phyloP scores from a whole-genome alignment of 2,888 invertebrate genomes.

The Anodontia alba region DNA sequence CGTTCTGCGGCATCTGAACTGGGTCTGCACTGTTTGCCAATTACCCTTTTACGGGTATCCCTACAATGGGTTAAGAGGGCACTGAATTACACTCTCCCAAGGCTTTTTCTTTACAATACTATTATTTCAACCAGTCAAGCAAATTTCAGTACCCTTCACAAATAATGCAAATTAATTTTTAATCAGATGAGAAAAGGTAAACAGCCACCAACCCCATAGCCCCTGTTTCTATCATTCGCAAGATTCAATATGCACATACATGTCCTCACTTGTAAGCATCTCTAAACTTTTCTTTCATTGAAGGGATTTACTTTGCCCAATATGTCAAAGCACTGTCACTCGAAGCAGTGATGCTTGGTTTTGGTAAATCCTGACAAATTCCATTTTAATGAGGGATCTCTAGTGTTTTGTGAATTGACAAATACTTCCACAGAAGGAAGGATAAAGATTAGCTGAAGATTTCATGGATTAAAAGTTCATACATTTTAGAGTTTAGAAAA shows the following conservation, averaged over 20 bases:
- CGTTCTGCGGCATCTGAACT: too few species aligned
- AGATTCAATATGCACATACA: conserved; percentile 1
- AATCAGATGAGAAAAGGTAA: too few species aligned
- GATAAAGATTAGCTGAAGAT: not conserved
- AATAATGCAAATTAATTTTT: too few species aligned
- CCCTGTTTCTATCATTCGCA: not conserved
- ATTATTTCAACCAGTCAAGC: too few species aligned
- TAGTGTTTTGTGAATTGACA: not conserved
- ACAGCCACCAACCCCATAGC: not conserved
- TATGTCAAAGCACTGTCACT: not conserved
- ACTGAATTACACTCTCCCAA: too few species aligned
- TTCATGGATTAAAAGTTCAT: conserved; percentile 11
- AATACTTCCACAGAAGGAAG: not conserved
- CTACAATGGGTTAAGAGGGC: too few species aligned
- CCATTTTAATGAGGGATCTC: conserved; percentile 2
- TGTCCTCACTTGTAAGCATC: not conserved
- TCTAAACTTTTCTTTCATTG: too few species aligned
- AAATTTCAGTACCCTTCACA: too few species aligned
- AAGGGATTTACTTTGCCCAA: not conserved
- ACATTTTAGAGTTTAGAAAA: conserved; percentile 6
- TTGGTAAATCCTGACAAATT: conserved; percentile 9
- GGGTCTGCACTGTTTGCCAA: too few species aligned
- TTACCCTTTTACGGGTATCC: too few species aligned
- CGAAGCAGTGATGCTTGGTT: not conserved
- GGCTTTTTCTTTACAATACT: too few species aligned